Evolutionary conservation across 2,888 invertebrate genomes (phyloP), one percentile per base, ranked within the genome.

Genomic region (Pardosa pseudoannulata): DNA sequence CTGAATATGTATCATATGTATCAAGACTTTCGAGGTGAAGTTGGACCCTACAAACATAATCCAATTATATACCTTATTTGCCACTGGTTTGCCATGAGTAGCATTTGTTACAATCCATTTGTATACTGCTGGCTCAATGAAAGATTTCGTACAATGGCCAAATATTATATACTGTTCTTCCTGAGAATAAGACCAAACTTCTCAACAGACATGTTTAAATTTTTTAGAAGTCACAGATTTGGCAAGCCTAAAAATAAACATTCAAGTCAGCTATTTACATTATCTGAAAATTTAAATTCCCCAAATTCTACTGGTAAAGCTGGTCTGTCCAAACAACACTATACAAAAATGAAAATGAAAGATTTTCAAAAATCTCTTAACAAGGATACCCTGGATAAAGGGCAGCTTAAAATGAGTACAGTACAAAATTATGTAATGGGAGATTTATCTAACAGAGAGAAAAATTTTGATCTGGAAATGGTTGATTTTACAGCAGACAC

Each of bases 81-180:
- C 80, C 92, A 93, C 88, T 91, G 92, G 91, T 89, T 92, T n/a
- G 92, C 92, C 28, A 92, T 92, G 90, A 92, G 91, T 85, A 92
- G 92, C 87, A 92, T 92, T 1, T 92, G 92, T 88, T 92, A 91
- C 89, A 92, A 92, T 87, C 92, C 93, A 0, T 92, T 92, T 88
- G 92, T 92, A 19, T 93, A 92, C 88, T 92, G 92, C 88, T 92
- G 92, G 92, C 89, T 92, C 23, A 92, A 92, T 88, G 92, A 92
- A 79, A 90, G 91, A 82, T 92, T 92, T 89, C 90, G 92, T 32
- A 90, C 90, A n/a, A 90, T 90, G 76, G 90, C 91, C 28, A 90
- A 90, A 72, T 23, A 19, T 56, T 56, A 56, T 23, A 1, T 56
- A 1, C 23, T 2, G 16, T 56, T 19, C 19, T 23, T 56, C 56